Conservation (phyloP, 2,888 invertebrate species). For the Pristionchus exspectatus region DNA sequence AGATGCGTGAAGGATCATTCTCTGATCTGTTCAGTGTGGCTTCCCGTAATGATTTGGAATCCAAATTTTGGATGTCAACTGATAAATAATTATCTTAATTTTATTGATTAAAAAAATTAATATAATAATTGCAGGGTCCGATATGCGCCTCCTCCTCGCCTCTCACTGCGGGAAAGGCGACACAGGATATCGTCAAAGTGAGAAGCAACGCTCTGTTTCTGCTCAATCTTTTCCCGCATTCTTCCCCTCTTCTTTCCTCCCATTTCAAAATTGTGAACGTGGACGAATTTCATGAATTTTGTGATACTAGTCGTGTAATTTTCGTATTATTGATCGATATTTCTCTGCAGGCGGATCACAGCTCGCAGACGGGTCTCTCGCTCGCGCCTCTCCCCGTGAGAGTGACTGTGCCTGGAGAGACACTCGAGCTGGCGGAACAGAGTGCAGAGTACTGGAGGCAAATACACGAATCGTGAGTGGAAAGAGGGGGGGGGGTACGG, state of each 20-base stretch:
- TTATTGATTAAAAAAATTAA: no score
- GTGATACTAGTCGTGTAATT: no score
- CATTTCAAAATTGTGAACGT: no score
- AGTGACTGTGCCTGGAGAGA: neutral
- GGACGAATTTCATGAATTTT: no score
- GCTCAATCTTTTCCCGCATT: no score
- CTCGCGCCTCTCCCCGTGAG: neutral
- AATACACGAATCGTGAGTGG: slow-evolving; percentile 28
- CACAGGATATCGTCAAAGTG: slow-evolving; percentile 11
- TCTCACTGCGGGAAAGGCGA: neutral
- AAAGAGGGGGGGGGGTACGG: neutral
- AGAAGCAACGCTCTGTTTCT: neutral
- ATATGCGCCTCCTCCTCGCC: neutral
- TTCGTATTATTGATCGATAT: neutral
- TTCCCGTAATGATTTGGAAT: neutral
- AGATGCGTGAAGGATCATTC: neutral
- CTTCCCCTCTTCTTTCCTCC: neutral
- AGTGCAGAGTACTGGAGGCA: slow-evolving; percentile 46
- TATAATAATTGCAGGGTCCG: slow-evolving; percentile 12
- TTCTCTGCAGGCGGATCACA: neutral
- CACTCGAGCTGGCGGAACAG: neutral
- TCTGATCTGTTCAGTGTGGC: neutral
- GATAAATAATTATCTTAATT: neutral
- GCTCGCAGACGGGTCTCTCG: neutral
- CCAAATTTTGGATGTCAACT: neutral